Evolutionary conservation across 2,797 vertebrate genomes (phyloP).

Genomic region (Lagorchestes hirsutus): DNA sequence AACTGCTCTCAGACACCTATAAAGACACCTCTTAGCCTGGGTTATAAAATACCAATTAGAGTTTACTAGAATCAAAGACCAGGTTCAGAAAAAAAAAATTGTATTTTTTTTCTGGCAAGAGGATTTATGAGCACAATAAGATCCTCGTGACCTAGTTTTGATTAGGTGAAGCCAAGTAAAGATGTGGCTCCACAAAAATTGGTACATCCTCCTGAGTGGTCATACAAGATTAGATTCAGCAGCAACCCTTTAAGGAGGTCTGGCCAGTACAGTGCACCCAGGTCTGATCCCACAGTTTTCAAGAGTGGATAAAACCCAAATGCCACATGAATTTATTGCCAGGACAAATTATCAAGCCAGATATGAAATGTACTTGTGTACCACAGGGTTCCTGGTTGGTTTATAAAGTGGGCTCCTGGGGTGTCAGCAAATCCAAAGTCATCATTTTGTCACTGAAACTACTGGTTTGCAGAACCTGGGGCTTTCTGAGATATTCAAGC

Average conservation of each 20-base stretch:
- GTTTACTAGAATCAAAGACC: neutral
- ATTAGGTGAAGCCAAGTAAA: conserved; percentile 31
- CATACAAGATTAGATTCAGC: neutral
- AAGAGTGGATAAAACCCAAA: conserved; percentile 15
- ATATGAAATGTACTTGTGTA: conserved; percentile 44
- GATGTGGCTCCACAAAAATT: conserved; percentile 27
- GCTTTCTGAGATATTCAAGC: conserved; percentile 17
- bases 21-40: neutral
- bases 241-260: neutral
- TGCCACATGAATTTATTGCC: conserved; percentile 31
- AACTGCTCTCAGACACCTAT: neutral
- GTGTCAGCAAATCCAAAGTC: conserved; percentile 21
- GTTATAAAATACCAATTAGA: neutral
- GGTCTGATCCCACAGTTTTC: conserved; percentile 3
- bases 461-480: conserved; percentile 36
- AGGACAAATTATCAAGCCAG: conserved; percentile 18
- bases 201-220: neutral
- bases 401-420: conserved; percentile 44
- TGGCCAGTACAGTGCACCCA: conserved; percentile 38
- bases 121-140: conserved; percentile 37
- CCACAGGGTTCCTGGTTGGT: conserved; percentile 11
- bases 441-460: conserved; percentile 1
- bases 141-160: conserved; percentile 17
- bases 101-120: conserved; percentile 9
- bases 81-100: conserved; percentile 3